These are phyloP conservation scores for Caenorhabditis sp. DNA, from an alignment of 2,888 invertebrate genomes.

Conservation along the genomic window DNA sequence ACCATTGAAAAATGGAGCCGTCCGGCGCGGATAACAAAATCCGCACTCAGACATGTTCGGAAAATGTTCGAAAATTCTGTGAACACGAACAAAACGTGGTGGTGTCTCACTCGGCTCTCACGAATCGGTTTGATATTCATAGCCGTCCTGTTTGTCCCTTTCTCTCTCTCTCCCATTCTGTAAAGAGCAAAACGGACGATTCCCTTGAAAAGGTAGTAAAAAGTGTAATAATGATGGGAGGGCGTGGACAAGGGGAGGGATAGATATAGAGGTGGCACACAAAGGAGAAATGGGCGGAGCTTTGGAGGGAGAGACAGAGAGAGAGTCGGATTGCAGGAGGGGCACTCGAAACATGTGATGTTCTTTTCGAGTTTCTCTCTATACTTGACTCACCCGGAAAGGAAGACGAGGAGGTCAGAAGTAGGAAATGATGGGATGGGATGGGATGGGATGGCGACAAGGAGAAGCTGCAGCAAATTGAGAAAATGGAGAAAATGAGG, in stretches of 20 bases:
- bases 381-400: constrained; percentile 13
- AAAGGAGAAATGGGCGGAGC: constrained; percentile 18
- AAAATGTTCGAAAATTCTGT: no score
- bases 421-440: constrained; percentile 7
- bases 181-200: no score
- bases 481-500: constrained; percentile 11
- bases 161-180: no score
- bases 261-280: constrained; percentile 12
- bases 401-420: neutral
- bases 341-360: constrained; percentile 27
- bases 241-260: constrained; percentile 7
- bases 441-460: neutral
- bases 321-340: constrained; percentile 31
- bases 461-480: constrained; percentile 1
- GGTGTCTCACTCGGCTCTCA: no score
- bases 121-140: no score
- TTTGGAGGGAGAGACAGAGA: no score
- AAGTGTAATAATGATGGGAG: constrained; percentile 23
- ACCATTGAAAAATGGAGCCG: neutral
- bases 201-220: constrained; percentile 9
- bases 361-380: neutral
- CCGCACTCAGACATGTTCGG: no score
- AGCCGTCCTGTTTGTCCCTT: no score
- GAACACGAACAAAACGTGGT: no score
- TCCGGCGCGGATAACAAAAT: neutral